phyloP scores from a whole-genome alignment of 2,888 invertebrate genomes.

The Eledona agricola region DNA sequence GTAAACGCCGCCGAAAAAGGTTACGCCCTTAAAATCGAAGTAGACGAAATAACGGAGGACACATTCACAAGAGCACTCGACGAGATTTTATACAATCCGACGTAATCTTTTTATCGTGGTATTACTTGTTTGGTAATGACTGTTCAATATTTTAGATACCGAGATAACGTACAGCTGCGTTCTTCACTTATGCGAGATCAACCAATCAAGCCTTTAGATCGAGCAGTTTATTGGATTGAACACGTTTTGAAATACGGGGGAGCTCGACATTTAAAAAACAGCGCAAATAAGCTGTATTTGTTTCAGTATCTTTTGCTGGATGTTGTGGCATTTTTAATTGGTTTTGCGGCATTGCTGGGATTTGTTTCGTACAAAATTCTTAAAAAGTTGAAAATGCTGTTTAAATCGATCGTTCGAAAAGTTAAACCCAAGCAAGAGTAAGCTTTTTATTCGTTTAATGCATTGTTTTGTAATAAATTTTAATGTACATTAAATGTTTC shows the following conservation, averaged over 20 bases:
- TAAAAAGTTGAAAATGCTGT: no score
- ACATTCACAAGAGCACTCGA: conserved; percentile 55
- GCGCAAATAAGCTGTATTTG: no score
- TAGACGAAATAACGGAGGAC: conserved; percentile 59
- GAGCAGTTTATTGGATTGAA: conserved; percentile 50
- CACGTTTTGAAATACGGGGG: conserved; percentile 49
- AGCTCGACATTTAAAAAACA: conserved; percentile 46
- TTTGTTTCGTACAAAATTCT: no score
- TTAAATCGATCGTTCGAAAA: no score
- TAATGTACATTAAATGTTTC: no score
- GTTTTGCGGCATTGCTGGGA: no score
- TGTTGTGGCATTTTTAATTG: no score
- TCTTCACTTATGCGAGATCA: conserved; percentile 45
- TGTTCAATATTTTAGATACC: conserved; percentile 41
- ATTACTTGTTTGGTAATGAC: not conserved
- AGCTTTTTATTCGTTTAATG: no score
- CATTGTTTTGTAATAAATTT: no score
- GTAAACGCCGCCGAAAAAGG: conserved; percentile 61
- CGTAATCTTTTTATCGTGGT: conserved; percentile 12
- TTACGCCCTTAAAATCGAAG: conserved; percentile 58
- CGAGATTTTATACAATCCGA: conserved; percentile 34
- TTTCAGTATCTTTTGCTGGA: no score
- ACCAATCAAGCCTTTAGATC: conserved; percentile 45
- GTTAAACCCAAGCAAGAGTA: no score
- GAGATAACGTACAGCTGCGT: conserved; percentile 37